A percentile compares a stretch with the other conserved stretches of the same genome.
Conservation (phyloP, 2,113 vertebrate species). For the Mastomys coucha region DNA sequence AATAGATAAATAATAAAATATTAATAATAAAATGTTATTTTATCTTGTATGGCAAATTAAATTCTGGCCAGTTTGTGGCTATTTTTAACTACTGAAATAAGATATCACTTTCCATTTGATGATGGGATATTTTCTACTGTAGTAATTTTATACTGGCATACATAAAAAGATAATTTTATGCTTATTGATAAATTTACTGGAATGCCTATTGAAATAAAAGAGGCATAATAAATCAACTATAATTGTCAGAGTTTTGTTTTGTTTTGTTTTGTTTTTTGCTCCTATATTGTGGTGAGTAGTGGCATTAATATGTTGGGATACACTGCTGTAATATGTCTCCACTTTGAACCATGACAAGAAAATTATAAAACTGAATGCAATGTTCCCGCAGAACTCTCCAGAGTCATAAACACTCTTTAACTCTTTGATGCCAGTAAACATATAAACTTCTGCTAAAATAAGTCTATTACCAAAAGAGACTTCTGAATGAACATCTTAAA, state of each 20-base stretch:
- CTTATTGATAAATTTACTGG: neutral
- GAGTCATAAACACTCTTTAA: neutral
- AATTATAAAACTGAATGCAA: neutral
- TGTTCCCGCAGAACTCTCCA: neutral
- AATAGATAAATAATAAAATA: conserved; percentile 32
- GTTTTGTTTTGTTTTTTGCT: too few species aligned
- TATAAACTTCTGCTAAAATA: neutral
- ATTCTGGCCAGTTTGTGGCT: neutral
- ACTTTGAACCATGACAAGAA: neutral
- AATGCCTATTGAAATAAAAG: neutral
- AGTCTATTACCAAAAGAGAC: neutral
- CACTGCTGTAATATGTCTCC: neutral
- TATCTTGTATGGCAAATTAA: neutral
- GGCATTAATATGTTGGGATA: neutral
- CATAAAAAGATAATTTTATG: neutral
- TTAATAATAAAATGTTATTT: neutral
- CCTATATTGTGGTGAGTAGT: neutral
- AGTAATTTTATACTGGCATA: neutral
- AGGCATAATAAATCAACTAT: neutral
- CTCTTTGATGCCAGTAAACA: neutral
- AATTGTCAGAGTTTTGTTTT: neutral
- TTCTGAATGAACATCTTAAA: neutral
- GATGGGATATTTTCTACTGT: neutral
- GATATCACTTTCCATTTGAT: neutral
- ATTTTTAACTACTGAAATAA: neutral